A percentile compares a stretch with the other conserved stretches of the same genome.
phyloP scores from a whole-genome alignment of 2,113 vertebrate genomes.

The Isichthys henryi region DNA sequence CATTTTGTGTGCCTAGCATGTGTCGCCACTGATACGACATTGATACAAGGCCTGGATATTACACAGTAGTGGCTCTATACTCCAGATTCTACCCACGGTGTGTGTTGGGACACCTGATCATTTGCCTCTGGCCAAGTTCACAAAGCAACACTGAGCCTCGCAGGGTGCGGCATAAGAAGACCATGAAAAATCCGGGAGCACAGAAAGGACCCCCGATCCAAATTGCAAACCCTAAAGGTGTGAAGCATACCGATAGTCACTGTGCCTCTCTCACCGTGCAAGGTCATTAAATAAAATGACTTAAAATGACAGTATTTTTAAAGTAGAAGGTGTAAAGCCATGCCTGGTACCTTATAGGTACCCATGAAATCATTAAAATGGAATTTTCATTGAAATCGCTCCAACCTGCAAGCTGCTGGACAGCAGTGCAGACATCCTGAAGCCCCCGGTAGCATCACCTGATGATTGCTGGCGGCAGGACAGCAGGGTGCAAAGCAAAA shows the following conservation, averaged over 20 bases:
- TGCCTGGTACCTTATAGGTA: neutral
- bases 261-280: neutral
- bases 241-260: neutral
- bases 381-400: neutral
- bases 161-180: neutral
- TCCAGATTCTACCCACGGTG: neutral
- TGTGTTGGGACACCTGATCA: neutral
- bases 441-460: neutral
- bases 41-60: neutral
- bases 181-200: neutral
- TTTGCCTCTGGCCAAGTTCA: neutral
- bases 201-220: neutral
- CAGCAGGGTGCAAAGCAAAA: neutral
- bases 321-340: neutral
- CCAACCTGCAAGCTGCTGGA: neutral
- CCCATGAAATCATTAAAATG: neutral
- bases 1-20: too few relatives aligned
- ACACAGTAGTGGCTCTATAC: neutral
- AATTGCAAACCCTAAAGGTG: neutral
- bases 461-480: neutral
- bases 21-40: too few relatives aligned
- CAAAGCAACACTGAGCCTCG: neutral
- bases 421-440: neutral
- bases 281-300: neutral
- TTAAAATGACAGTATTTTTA: neutral